Percentiles rank a stretch among this genome's conserved stretches.
Conservation (phyloP, 53 echinoderm and acorn worm genomes). For the Actinopyga echinites region DNA sequence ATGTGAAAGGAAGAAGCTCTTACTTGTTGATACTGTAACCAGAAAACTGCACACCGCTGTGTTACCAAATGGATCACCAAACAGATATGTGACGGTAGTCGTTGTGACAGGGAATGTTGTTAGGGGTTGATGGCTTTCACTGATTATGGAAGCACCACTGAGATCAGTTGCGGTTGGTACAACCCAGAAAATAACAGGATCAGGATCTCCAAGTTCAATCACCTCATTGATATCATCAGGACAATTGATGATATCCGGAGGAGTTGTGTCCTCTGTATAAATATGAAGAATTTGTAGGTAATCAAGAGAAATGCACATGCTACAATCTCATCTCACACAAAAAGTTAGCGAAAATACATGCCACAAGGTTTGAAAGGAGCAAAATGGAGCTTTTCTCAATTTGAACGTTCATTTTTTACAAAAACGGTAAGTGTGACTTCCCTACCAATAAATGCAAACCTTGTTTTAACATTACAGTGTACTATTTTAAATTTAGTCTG, state of each 20-base stretch:
- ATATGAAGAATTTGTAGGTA: too few relatives aligned
- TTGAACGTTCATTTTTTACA: too few relatives aligned
- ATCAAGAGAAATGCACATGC: too few relatives aligned
- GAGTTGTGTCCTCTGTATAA: conserved; percentile 43
- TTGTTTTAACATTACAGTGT: too few relatives aligned
- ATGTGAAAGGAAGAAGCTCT: not conserved
- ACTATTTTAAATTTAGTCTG: too few relatives aligned
- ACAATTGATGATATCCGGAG: conserved; percentile 18
- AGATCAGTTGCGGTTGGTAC: conserved; percentile 20
- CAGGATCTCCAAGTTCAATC: conserved; percentile 48
- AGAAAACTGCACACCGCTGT: conserved; percentile 8
- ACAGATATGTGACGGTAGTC: conserved; percentile 18
- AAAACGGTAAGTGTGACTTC: too few relatives aligned
- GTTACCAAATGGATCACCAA: conserved; percentile 19
- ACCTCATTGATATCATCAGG: not conserved
- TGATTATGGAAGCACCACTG: not conserved
- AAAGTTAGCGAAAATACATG: too few relatives aligned
- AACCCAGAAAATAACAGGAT: not conserved
- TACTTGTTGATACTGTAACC: conserved; percentile 25
- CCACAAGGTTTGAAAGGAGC: too few relatives aligned
- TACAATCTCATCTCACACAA: too few relatives aligned
- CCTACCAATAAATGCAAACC: too few relatives aligned
- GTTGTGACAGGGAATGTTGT: not conserved
- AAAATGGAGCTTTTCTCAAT: too few relatives aligned
- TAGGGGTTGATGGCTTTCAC: not conserved